Conservation (phyloP, 2,888 invertebrate species). For the Pristionchus entomophagus region DNA sequence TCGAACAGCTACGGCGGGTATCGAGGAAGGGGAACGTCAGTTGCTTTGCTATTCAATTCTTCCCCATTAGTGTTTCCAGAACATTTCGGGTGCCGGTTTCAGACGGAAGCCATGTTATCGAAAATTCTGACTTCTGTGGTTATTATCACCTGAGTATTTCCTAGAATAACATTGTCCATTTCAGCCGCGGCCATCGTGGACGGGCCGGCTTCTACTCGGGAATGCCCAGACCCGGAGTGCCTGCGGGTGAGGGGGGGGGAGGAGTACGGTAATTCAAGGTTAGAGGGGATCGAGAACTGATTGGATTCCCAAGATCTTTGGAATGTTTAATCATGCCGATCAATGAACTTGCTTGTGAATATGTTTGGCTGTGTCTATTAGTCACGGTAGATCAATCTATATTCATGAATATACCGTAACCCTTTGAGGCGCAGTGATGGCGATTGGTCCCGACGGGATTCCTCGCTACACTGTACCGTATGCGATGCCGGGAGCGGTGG, state of each 20-base stretch:
- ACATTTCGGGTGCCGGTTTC: neutral
- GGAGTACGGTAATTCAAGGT: neutral
- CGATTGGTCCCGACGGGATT: slow-evolving; percentile 6
- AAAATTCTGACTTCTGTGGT: too few species aligned
- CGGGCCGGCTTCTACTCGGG: slow-evolving; percentile 24
- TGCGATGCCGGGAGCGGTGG: neutral
- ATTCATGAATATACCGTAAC: neutral
- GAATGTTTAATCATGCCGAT: too few species aligned
- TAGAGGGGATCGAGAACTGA: neutral
- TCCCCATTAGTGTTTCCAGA: neutral
- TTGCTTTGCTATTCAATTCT: neutral
- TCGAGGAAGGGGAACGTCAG: neutral
- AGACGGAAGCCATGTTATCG: neutral
- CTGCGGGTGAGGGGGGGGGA: neutral
- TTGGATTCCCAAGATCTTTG: too few species aligned
- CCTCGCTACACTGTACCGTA: slow-evolving; percentile 2
- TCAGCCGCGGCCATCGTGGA: neutral
- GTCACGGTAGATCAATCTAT: too few species aligned
- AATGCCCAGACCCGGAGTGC: neutral
- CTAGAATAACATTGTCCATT: neutral
- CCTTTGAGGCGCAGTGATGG: neutral
- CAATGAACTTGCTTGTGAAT: too few species aligned
- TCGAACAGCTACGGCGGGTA: neutral
- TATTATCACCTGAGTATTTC: too few species aligned
- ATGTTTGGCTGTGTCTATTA: too few species aligned